Conservation (phyloP, 1,140 invertebrate species). For the Drosophila elegans region DNA sequence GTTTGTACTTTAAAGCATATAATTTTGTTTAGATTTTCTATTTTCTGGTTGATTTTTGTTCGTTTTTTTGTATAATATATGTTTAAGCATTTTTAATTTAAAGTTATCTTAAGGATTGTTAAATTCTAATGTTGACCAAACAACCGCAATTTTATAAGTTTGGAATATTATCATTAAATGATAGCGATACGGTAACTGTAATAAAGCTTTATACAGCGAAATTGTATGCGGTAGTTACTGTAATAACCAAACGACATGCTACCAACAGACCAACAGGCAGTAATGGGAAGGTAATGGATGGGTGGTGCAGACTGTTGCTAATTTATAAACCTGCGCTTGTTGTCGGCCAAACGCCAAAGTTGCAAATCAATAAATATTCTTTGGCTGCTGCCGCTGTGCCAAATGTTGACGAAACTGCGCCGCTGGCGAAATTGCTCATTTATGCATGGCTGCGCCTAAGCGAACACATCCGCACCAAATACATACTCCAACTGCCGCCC, state of each 20-base stretch:
- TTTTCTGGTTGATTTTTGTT: too few species aligned
- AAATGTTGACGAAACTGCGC: slow-evolving; percentile 78
- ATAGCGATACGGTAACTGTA: background rate
- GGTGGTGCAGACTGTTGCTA: slow-evolving; percentile 59
- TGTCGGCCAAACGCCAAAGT: slow-evolving; percentile 64
- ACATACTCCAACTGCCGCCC: slow-evolving; percentile 8
- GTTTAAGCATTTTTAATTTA: too few species aligned
- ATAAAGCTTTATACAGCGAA: background rate
- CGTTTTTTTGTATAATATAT: too few species aligned
- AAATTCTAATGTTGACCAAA: background rate
- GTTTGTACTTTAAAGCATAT: too few species aligned
- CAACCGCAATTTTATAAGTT: background rate
- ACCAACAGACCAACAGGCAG: background rate
- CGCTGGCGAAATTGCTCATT: slow-evolving; percentile 74
- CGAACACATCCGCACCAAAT: slow-evolving; percentile 31
- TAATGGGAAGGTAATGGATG: background rate
- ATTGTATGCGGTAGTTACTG: slow-evolving; percentile 1
- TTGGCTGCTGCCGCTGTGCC: slow-evolving; percentile 38
- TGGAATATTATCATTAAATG: background rate
- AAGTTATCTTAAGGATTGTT: background rate
- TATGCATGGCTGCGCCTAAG: slow-evolving; percentile 76
- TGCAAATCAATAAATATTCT: slow-evolving; percentile 79
- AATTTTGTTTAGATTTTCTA: too few species aligned
- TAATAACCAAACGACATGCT: slow-evolving; percentile 7
- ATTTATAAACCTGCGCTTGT: slow-evolving; percentile 67